Evolutionary conservation across 2,113 vertebrate species (phyloP).

Genomic region (Meles meles): DNA sequence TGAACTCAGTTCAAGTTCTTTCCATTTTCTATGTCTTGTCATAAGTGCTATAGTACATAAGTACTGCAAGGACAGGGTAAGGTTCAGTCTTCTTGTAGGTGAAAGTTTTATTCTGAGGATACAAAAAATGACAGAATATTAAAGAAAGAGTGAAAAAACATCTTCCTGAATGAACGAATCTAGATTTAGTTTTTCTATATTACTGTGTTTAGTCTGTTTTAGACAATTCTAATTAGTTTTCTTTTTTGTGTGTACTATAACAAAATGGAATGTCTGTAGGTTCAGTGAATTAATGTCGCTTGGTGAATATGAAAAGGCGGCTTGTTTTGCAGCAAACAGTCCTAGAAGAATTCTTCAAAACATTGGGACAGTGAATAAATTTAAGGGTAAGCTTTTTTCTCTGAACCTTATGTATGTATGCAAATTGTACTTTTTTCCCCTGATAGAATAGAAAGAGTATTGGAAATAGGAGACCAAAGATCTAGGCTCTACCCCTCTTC

Average conservation of each 20-base stretch:
- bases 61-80: neutral
- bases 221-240: slow-evolving; percentile 37
- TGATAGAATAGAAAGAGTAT: neutral
- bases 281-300: slow-evolving; percentile 83
- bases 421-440: neutral
- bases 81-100: neutral
- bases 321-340: slow-evolving; percentile 79
- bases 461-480: neutral
- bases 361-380: slow-evolving; percentile 79
- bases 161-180: neutral
- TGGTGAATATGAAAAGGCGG: slow-evolving; percentile 82
- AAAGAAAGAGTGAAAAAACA: neutral
- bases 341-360: slow-evolving; percentile 84
- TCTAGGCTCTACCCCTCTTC: neutral
- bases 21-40: neutral
- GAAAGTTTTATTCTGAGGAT: slow-evolving; percentile 25
- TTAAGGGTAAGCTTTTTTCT: slow-evolving; percentile 77
- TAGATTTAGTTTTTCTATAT: neutral
- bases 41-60: neutral
- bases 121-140: neutral
- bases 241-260: slow-evolving; percentile 18
- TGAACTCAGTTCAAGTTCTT: neutral
- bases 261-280: slow-evolving; percentile 72
- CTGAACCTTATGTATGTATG: neutral
- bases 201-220: slow-evolving; percentile 9